Base-by-base conservation (phyloP, 2,888 invertebrate genomes). In the Chymomyza fuscimana region DNA sequence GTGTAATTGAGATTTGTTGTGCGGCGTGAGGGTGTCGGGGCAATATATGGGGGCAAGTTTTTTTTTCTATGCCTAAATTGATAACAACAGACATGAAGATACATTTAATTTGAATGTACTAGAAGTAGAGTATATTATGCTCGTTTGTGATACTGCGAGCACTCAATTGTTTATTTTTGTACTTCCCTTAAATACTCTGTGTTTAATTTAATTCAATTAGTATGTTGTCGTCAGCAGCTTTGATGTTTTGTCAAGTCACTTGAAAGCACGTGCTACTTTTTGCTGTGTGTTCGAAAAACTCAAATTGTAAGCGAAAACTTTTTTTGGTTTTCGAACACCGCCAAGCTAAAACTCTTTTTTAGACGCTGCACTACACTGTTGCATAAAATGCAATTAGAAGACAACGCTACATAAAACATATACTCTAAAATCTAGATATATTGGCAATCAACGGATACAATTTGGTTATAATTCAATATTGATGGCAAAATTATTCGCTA, bases 1-100 rank as follows among this genome's bases (percentile, higher is more conserved):
- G 5, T 54, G 54, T 54, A 54, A 54, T 54, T 54, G 54, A 54
- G 54, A 54, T 54, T 54, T 54, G 54, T 54, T 54, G 54, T 54
- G 54, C 1, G 22, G 54, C 54, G 54, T 54, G 54, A 54, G 22
- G 54, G 16, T 19, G 54, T 22, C 54, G 19, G 54, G 16, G 32
- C 32, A 32, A 32, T 32, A 32, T 32, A 0, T 32, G 54, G 7
- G 54, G 16, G 54, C 0, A 4, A 5, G 1, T 2, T 6, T 5
- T 54, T 19, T 5, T 54, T 19, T 52, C 5, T 54, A 22, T 54
- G 54, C 15, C 4, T 54, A 54, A 54, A 54, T 54, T 54, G 54
- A 54, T 54, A 54, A 54, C 54, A 54, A 54, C 15, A 12, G 54
- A n/a, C 54, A 54, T 54, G 54, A 22, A 54, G 16, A 54, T 2